Conservation (phyloP, 2,888 invertebrate genomes). For the Salticus scenicus region DNA sequence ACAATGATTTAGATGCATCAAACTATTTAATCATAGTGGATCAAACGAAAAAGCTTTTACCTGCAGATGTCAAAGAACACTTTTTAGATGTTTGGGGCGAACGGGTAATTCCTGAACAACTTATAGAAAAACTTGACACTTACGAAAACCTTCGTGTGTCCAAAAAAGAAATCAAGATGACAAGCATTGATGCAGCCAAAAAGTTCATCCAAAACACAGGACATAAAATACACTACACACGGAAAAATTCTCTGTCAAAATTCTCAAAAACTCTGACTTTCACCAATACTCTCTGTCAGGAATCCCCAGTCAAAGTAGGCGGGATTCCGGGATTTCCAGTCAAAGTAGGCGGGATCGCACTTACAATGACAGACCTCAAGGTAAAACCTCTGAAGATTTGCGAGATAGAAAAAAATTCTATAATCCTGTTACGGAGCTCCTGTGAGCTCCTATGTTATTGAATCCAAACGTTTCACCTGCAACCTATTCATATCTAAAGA, state of each 20-base stretch:
- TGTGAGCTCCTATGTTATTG: too few relatives aligned
- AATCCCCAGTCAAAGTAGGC: neutral
- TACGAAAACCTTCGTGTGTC: neutral
- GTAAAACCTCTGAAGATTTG: too few relatives aligned
- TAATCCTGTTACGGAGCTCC: too few relatives aligned
- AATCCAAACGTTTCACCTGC: too few relatives aligned
- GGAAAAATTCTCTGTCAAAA: neutral
- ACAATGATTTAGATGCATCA: neutral
- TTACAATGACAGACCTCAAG: too few relatives aligned
- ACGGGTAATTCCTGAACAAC: neutral
- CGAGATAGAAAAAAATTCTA: too few relatives aligned
- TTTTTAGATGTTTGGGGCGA: neutral
- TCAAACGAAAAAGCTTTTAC: neutral
- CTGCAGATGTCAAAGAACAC: too few relatives aligned
- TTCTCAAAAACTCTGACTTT: neutral
- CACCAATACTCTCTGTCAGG: neutral
- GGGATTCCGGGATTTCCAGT: neutral
- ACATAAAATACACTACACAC: too few relatives aligned
- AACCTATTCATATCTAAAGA: too few relatives aligned
- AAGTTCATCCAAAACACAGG: neutral
- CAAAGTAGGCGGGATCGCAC: neutral
- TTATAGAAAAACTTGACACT: neutral
- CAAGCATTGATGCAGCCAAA: too few relatives aligned
- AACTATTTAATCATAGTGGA: neutral
- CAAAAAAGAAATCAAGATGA: neutral